Percentiles rank a stretch among this genome's conserved stretches.
These are phyloP conservation scores for Dolichomitus sp. DNA, from an alignment of 2,888 invertebrate genomes.

Conservation along the genomic window DNA sequence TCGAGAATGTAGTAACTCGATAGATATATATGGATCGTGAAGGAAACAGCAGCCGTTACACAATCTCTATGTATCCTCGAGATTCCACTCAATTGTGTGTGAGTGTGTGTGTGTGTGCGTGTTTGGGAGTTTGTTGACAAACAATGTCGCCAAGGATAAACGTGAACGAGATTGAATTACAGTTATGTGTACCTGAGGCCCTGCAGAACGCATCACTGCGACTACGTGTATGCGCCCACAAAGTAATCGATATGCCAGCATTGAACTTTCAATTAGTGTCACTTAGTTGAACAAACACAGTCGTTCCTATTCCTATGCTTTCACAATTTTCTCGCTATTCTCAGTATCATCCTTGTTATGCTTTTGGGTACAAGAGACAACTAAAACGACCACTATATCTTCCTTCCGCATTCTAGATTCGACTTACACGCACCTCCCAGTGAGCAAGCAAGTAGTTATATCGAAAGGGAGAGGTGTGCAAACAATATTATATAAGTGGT, in stretches of 20 bases:
- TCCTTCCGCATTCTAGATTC: not conserved
- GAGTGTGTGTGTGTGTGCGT: not conserved
- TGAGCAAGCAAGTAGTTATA: not conserved
- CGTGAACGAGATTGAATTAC: slow-evolving; percentile 78
- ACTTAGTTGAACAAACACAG: slow-evolving; percentile 84
- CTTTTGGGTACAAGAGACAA: slow-evolving; percentile 63
- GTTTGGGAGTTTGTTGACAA: slow-evolving; percentile 17
- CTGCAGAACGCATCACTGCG: slow-evolving; percentile 7
- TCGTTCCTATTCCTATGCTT: slow-evolving; percentile 77
- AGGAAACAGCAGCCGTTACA: slow-evolving; percentile 13
- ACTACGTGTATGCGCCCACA: slow-evolving; percentile 71
- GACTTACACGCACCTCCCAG: not conserved
- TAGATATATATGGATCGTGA: not conserved
- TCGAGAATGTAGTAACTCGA: slow-evolving; percentile 1
- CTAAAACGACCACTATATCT: not conserved
- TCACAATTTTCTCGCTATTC: slow-evolving; percentile 8
- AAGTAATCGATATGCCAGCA: slow-evolving; percentile 83
- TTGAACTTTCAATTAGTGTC: slow-evolving; percentile 85
- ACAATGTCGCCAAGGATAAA: slow-evolving; percentile 71
- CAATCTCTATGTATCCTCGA: slow-evolving; percentile 5
- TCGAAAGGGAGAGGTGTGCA: not conserved
- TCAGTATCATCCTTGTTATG: slow-evolving; percentile 23
- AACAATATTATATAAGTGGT: not conserved
- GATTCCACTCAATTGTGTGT: not conserved
- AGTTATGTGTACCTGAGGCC: slow-evolving; percentile 18